Base-by-base conservation (phyloP, 2,113 vertebrate genomes). In the Hypanus sabinus region DNA sequence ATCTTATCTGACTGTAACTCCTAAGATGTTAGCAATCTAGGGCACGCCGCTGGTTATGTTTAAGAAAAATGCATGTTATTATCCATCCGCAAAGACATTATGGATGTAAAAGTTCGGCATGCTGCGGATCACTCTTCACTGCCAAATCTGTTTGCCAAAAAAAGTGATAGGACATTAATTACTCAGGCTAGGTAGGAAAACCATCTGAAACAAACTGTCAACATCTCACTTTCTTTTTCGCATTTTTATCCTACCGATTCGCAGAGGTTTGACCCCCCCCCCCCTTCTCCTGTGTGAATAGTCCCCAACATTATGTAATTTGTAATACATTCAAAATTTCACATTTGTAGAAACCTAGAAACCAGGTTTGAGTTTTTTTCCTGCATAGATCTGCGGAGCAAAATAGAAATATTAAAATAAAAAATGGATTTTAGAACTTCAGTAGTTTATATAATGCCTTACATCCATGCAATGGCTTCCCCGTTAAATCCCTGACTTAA, bases 21-120 rank as follows among this genome's bases (percentile, higher is more conserved):
- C 36, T 38, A 46, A 93, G 36, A 55, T 70, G n/a, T 36, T 68
- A 68, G 30, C 65, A 70, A 73, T 38, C 7, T 73, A 73, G 33
- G 22, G 24, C 91, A 75, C 18, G 38, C 55, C 22, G 20, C 33
- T 36, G 38, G 20, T 27, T 1, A n/a, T 62, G 10, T 93, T 73
- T 2, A 30, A 71, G 33, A 73, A 55, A n/a, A 18, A 16, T 27
- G 70, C 22, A 46, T 14, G 38, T 20, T 93, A 81, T 38, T 81
- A 16, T 38, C 0, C 36, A 93, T 46, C 24, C 70, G 36, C 22
- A 38, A 73, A 55, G 46, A 75, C 91, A 73, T 73, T 65, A 73
- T 3, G 71, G 90, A 93, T 93, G 91, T 55, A 93, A 93, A 93
- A 93, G 91, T 93, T 93, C 91, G 38, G 24, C 38, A 93, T 75